Evolutionary conservation across 37 sponge, comb jelly and placozoan genomes (phyloP), one percentile per base, ranked within the genome.

Genomic region (Mnemiopsis leidyi): DNA sequence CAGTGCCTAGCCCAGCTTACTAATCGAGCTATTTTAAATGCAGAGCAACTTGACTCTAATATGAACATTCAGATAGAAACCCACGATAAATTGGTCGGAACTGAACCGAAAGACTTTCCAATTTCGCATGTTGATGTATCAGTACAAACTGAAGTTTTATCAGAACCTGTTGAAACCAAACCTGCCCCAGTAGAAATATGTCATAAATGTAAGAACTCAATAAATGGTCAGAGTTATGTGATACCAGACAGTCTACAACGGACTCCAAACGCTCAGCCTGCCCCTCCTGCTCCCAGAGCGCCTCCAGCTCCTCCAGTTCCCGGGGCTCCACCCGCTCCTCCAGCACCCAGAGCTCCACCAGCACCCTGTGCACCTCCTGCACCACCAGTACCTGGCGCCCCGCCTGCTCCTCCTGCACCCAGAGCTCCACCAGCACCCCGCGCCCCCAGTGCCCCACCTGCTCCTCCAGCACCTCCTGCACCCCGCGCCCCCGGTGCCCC

Each of bases 131-230:
- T 5, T 23, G 36, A 85, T 25, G 40, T 37, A 39, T 40, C 40
- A 23, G 90, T 40, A 13, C 90, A 85, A 23, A 85, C 90, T 16
- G 90, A 85, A 0, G 18, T 23, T 16, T 40, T n/a, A 13, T 0
- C 48, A 39, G 90, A 85, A 25, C 61, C 61, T 48, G 9, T 13
- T 48, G 61, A 48, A 13, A 48, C 13, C 13, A 38, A 85, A 40
- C n/a, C 40, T 23, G 48, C 26, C 0, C 18, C 79, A 32, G 73
- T 18, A 5, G 90, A 40, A 26, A 40, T 85, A 23, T 85, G 90
- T 39, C 90, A 85, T 26, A 85, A 77, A 33, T 85, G 90, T 33
- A 85, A 85, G 36, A 85, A 85, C 90, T 85, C 90, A 40, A 85
- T 85, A 16, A 36, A 35, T 28, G 90, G 90, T 23, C 90, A 85